A percentile compares a stretch with the other conserved stretches of the same genome.
These are phyloP conservation scores for Thelaira solivaga DNA, from an alignment of 2,888 invertebrate species.

Conservation along the genomic window DNA sequence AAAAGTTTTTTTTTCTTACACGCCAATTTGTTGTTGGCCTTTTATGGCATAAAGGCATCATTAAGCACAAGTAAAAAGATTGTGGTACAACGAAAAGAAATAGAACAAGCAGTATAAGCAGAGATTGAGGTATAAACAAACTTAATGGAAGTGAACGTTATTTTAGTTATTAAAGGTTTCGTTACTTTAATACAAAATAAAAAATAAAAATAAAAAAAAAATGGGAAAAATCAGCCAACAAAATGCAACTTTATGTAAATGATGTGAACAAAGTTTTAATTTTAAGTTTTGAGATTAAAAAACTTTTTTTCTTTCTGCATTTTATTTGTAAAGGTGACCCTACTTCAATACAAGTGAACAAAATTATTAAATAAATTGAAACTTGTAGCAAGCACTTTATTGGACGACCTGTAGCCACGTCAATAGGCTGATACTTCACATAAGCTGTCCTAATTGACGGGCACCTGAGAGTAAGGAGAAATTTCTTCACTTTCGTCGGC, in stretches of 20 bases:
- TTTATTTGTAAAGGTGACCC: too few species aligned
- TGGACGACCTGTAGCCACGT: too few species aligned
- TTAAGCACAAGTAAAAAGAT: slow-evolving; percentile 43
- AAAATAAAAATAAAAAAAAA: neutral
- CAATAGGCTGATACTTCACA: too few species aligned
- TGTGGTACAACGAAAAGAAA: neutral
- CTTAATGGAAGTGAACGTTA: slow-evolving; percentile 27
- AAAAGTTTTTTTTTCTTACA: slow-evolving; percentile 5
- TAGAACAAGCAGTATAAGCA: neutral
- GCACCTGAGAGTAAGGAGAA: too few species aligned
- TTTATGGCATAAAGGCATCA: slow-evolving; percentile 60
- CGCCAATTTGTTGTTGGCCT: slow-evolving; percentile 59
- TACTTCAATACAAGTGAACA: neutral
- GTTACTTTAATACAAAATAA: neutral
- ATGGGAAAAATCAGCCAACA: neutral
- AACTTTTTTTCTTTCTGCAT: too few species aligned
- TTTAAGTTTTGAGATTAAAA: neutral
- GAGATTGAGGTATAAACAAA: neutral
- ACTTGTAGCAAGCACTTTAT: too few species aligned
- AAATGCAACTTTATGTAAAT: slow-evolving; percentile 43
- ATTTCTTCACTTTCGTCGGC: too few species aligned
- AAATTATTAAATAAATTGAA: neutral
- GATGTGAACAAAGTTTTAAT: slow-evolving; percentile 9
- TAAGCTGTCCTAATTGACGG: too few species aligned
- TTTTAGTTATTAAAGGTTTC: slow-evolving; percentile 26